phyloP scores from a whole-genome alignment of 2,797 vertebrate species.

The Champsocephalus esox region DNA sequence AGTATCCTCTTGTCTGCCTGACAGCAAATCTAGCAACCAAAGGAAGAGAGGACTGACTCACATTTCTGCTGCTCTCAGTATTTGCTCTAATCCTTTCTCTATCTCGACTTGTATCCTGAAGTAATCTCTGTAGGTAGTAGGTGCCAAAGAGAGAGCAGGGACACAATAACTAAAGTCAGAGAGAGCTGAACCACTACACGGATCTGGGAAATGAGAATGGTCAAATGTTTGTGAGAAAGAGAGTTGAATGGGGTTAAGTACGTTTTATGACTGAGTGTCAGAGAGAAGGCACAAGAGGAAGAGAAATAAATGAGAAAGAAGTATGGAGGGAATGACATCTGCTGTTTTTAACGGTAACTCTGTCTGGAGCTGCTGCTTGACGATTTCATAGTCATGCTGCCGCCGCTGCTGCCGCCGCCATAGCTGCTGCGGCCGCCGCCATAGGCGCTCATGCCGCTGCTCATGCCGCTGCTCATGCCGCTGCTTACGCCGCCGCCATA shows the following conservation, averaged over 20 bases:
- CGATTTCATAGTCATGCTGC: neutral
- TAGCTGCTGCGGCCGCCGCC: neutral
- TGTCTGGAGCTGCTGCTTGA: neutral
- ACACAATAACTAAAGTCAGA: constrained; percentile 3
- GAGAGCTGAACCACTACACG: neutral
- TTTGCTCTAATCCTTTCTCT: constrained; percentile 34
- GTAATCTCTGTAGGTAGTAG: constrained; percentile 20
- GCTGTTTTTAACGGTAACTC: constrained; percentile 11
- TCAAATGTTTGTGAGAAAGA: constrained; percentile 13
- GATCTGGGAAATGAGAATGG: constrained; percentile 3
- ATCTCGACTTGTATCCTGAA: constrained; percentile 34
- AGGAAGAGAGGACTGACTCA: constrained; percentile 61
- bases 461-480: neutral
- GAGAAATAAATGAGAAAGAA: constrained; percentile 17
- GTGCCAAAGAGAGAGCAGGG: constrained; percentile 8
- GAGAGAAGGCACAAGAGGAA: neutral
- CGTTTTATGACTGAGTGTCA: neutral
- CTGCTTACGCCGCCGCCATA: neutral
- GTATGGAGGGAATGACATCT: neutral
- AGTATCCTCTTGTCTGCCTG: constrained; percentile 57
- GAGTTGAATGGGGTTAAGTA: constrained; percentile 2
- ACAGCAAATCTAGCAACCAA: constrained; percentile 65
- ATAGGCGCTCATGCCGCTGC: no score
- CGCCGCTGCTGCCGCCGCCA: neutral
- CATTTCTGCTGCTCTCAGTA: constrained; percentile 30